Evolutionary conservation across 2,888 invertebrate genomes (phyloP).

Genomic region (Margaritifera margaritifera): DNA sequence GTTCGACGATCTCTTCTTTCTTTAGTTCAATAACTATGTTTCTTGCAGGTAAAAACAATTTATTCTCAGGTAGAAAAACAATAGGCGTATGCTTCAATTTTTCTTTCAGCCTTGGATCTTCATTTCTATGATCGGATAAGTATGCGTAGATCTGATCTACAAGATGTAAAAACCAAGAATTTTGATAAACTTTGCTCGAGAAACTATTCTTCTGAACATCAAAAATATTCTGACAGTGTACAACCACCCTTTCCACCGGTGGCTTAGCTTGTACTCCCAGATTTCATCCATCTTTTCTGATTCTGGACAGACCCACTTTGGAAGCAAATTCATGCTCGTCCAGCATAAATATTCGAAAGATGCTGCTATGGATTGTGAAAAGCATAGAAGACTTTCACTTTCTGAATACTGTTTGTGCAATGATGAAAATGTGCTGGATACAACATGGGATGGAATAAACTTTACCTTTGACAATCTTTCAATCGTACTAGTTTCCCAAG

Average conservation of each 20-base stretch:
- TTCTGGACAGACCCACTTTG: constrained; percentile 5
- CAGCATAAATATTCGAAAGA: constrained; percentile 12
- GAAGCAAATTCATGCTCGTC: constrained; percentile 24
- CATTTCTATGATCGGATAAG: constrained; percentile 1
- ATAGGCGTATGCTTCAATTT: constrained; percentile 2
- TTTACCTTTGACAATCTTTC: background rate
- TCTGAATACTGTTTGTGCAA: background rate
- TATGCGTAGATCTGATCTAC: constrained; percentile 6
- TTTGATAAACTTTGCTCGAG: background rate
- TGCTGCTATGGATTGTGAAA: constrained; percentile 7
- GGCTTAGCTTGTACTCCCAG: constrained; percentile 19
- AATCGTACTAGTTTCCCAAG: background rate
- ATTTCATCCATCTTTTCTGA: background rate
- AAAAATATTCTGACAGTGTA: constrained; percentile 30
- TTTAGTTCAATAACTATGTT: constrained; percentile 17
- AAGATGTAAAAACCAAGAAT: too few species aligned
- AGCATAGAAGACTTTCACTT: constrained; percentile 7
- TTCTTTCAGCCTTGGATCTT: constrained; percentile 8
- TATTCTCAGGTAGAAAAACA: constrained; percentile 13
- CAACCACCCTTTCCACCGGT: constrained; percentile 13
- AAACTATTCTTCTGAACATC: constrained; percentile 3
- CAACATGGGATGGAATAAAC: too few species aligned
- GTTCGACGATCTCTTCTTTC: constrained; percentile 17
- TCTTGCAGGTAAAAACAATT: background rate
- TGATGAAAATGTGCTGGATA: background rate